A percentile compares a stretch with the other conserved stretches of the same genome.
These are phyloP conservation scores for Leucophenga montana DNA, from an alignment of 2,888 invertebrate species.

Conservation along the genomic window DNA sequence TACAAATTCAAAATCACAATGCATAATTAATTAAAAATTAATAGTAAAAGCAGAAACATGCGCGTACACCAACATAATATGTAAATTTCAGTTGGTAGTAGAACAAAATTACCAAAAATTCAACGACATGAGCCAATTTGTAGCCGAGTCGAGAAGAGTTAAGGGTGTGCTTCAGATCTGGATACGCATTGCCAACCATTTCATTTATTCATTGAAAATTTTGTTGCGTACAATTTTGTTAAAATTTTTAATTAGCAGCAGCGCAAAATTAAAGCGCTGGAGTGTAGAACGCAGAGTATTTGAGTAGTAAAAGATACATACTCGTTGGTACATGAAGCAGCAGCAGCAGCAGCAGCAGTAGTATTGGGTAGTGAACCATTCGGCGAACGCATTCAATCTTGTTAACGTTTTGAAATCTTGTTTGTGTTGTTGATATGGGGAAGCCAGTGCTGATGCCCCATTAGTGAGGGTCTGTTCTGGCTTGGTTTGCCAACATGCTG, in stretches of 20 bases:
- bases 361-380: neutral
- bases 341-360: too few relatives aligned
- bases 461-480: neutral
- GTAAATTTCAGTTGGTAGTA: neutral
- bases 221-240: constrained; percentile 10
- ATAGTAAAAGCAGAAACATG: neutral
- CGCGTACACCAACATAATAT: neutral
- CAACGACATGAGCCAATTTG: neutral
- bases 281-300: neutral
- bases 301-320: too few relatives aligned
- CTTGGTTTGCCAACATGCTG: constrained; percentile 30
- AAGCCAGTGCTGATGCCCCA: too few relatives aligned
- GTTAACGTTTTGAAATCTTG: neutral
- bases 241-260: constrained; percentile 19
- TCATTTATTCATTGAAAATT: constrained; percentile 14
- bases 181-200: neutral
- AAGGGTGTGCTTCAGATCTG: neutral
- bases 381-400: neutral
- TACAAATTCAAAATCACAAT: neutral
- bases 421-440: too few relatives aligned
- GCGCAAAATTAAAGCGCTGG: neutral
- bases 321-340: too few relatives aligned
- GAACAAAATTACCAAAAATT: neutral
- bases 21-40: constrained; percentile 18
- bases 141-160: neutral